Evolutionary conservation across 2,113 vertebrate genomes (phyloP).

Genomic region (Apodemus speciosus): DNA sequence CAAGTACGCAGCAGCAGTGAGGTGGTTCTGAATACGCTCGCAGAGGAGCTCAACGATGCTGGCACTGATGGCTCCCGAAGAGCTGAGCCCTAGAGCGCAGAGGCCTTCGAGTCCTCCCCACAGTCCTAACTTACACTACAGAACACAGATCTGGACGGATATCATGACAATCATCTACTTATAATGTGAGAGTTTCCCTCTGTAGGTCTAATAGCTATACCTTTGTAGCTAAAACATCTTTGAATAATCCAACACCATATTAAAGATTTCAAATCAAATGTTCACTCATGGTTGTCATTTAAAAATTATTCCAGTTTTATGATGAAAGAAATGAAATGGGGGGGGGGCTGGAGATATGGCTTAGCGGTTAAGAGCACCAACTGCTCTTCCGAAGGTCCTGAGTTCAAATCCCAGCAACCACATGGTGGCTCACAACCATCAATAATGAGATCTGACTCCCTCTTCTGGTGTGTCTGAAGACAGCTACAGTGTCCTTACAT

Average conservation of each 20-base stretch:
- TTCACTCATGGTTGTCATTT: conserved; percentile 38
- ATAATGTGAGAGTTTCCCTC: conserved; percentile 19
- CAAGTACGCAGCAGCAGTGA: neutral
- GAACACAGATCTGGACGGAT: conserved; percentile 13
- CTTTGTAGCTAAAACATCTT: conserved; percentile 2
- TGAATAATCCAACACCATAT: conserved; percentile 39
- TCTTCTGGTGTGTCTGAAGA: too few species aligned
- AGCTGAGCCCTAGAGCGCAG: conserved; percentile 6
- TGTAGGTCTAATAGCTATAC: neutral
- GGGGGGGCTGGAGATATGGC: too few species aligned
- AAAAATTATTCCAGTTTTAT: conserved; percentile 43
- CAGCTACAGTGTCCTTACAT: too few species aligned
- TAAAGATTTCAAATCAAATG: conserved; percentile 52
- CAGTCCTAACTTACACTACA: neutral
- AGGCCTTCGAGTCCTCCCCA: conserved; percentile 35
- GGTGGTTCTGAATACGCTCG: neutral
- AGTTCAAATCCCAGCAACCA: too few species aligned
- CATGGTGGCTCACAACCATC: too few species aligned
- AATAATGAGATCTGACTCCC: too few species aligned
- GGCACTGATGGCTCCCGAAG: neutral
- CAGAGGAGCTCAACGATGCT: conserved; percentile 1
- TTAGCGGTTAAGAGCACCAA: too few species aligned
- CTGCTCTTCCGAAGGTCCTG: too few species aligned
- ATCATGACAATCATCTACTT: conserved; percentile 30
- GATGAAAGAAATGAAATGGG: conserved; percentile 46